phyloP scores from a whole-genome alignment of 2,797 vertebrate species.

The Labeo calbasu region DNA sequence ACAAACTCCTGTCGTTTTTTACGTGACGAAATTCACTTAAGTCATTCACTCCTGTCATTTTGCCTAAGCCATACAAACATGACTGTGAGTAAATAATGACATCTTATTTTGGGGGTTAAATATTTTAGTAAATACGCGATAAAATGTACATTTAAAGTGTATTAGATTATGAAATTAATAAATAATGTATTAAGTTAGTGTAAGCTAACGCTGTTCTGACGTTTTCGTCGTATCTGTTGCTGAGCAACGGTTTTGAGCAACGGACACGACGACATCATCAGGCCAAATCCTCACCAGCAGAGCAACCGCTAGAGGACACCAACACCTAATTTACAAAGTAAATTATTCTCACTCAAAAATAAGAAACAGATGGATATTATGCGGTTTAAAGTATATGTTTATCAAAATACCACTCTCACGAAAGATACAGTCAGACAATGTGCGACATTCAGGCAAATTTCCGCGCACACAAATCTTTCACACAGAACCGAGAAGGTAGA shows the following conservation, averaged over 20 bases:
- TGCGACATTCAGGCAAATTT: not conserved
- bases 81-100: not conserved
- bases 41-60: not conserved
- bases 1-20: no score
- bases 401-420: not conserved
- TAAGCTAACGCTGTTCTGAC: not conserved
- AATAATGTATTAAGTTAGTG: not conserved
- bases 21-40: not conserved
- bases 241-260: not conserved
- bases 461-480: not conserved
- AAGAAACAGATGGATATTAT: not conserved
- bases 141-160: not conserved
- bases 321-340: conserved; percentile 32
- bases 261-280: not conserved
- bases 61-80: not conserved
- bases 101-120: not conserved
- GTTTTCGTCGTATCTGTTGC: not conserved
- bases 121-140: not conserved
- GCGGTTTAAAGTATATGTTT: not conserved
- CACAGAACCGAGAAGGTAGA: not conserved
- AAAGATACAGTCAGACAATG: not conserved
- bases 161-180: not conserved
- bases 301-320: conserved; percentile 60
- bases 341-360: not conserved
- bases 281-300: not conserved